Conservation (phyloP, 2,113 vertebrate species). For the Otocyon megalotis region DNA sequence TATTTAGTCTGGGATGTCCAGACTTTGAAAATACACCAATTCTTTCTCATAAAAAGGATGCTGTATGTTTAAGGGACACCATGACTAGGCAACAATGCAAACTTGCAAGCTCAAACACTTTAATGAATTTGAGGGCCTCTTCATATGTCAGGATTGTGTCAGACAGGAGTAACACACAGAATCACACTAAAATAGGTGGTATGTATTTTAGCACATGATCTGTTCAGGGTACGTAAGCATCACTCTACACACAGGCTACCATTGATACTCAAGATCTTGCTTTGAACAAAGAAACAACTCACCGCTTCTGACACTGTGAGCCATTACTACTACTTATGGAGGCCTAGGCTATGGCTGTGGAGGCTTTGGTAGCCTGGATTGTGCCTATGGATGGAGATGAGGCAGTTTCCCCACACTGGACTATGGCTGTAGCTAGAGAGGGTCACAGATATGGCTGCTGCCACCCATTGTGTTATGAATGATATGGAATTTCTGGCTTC, state of each 20-base stretch:
- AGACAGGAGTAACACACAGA: neutral
- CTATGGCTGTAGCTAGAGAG: neutral
- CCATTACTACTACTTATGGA: neutral
- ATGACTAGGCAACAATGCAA: neutral
- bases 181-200: neutral
- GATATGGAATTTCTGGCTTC: neutral
- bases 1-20: neutral
- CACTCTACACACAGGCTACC: rapidly evolving
- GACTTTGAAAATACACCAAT: neutral
- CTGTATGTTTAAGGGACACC: neutral
- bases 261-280: neutral
- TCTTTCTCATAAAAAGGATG: neutral
- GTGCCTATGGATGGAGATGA: neutral
- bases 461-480: rapidly evolving
- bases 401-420: neutral
- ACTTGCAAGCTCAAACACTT: neutral
- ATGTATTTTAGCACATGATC: neutral
- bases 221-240: neutral
- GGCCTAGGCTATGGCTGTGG: neutral
- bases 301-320: neutral
- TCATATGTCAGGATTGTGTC: neutral
- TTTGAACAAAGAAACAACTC: neutral
- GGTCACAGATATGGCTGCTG: neutral
- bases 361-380: neutral
- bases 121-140: neutral